phyloP scores from a whole-genome alignment of 1,140 invertebrate species.

The Pissodes strobi region DNA sequence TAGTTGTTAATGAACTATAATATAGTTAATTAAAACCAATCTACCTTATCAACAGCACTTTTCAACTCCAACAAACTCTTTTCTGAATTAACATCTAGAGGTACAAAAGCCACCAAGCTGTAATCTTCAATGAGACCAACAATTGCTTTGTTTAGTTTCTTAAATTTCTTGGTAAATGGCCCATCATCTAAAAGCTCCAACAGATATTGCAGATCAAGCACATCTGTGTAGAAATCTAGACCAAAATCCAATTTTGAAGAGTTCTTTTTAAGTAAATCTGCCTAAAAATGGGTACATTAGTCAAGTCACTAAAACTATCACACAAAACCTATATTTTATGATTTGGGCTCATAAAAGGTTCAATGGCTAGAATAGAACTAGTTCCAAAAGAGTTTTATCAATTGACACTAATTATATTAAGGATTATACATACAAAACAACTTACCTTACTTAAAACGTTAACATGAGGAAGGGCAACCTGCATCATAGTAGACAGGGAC shows the following conservation, averaged over 20 bases:
- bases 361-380: background rate
- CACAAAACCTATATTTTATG: background rate
- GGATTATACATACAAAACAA: no score
- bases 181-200: constrained; percentile 79
- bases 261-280: constrained; percentile 85
- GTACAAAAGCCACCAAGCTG: constrained; percentile 86
- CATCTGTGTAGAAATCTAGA: constrained; percentile 96
- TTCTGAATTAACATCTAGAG: constrained; percentile 78
- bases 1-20: no score
- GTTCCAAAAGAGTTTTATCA: no score
- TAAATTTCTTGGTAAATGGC: constrained; percentile 75
- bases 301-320: no score
- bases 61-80: constrained; percentile 73
- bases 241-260: constrained; percentile 82
- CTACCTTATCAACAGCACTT: constrained; percentile 82
- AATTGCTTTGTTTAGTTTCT: constrained; percentile 86
- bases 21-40: background rate
- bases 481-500: constrained; percentile 91
- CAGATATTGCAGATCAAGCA: constrained; percentile 91
- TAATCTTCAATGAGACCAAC: constrained; percentile 91
- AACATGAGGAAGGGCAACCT: constrained; percentile 91
- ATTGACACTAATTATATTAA: no score
- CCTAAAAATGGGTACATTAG: no score
- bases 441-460: constrained; percentile 93
- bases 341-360: background rate